Evolutionary conservation across 2,113 vertebrate species (phyloP), one percentile per base, ranked within the genome.

Genomic region (Xiphophorus maculatus): DNA sequence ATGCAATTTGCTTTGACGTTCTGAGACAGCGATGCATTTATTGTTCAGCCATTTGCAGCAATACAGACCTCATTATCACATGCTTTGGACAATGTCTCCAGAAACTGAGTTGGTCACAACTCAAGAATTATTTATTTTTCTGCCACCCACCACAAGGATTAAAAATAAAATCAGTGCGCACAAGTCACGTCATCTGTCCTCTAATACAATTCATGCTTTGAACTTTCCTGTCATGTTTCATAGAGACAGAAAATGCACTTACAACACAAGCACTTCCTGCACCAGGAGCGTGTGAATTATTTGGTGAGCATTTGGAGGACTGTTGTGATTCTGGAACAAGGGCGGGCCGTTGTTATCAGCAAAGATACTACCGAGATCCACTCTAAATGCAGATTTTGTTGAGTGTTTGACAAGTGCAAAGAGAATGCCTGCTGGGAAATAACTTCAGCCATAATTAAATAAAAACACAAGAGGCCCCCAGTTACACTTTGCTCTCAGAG

Each of bases 361-460:
- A 42, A 67, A 73, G 79, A 86, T 84, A 73, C 83, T 70, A 75
- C 75, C 33, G 63, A 70, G 78, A 85, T 77, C 72, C 78, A 83
- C 87, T 91, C 67, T 89, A 93, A 93, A 94, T 93, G 91, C 88
- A 91, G 90, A 93, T 92, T 93, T 91, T 70, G 86, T 87, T 80
- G 88, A 88, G 77, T 76, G 8, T 73, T 80, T 77, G 74, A 86
- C 82, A 80, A 81, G 84, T 71, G 74, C 71, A 75, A 73, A 72
- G 75, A 80, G 69, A 81, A 65, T 33, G 71, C 81, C 81, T 80
- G 70, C 44, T 71, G 84, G 89, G 84, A 89, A 87, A 88, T 78
- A 79, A 83, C 74, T 85, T 87, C 67, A 69, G 54, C 75, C 74
- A 78, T 69, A 87, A 92, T 90, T 73, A 90, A 87, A 86, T 84